Conservation (phyloP, 1,140 invertebrate genomes). For the Charaxes varanes region DNA sequence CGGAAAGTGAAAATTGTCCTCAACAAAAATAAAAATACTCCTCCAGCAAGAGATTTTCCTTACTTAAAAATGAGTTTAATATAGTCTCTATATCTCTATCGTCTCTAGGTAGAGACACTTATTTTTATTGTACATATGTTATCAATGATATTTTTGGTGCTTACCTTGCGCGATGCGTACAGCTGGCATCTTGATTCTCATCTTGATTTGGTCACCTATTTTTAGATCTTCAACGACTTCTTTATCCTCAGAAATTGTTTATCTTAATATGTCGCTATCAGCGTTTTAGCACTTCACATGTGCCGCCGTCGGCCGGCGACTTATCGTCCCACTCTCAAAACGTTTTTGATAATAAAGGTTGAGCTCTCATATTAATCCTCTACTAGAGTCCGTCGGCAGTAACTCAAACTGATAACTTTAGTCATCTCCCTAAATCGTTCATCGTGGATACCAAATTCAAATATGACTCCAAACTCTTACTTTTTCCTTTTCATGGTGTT, state of each 20-base stretch:
- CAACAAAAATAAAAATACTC: too few species aligned
- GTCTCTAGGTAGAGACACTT: too few species aligned
- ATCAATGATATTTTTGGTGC: slow-evolving; percentile 12
- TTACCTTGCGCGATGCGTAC: slow-evolving; percentile 94
- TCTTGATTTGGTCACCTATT: slow-evolving; percentile 80
- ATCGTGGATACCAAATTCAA: slow-evolving; percentile 21
- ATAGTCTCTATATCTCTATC: too few species aligned
- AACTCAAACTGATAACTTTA: slow-evolving; percentile 35
- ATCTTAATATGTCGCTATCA: slow-evolving; percentile 58
- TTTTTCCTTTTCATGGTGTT: slow-evolving; percentile 68
- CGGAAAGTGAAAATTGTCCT: slow-evolving; percentile 17
- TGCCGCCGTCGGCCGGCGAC: slow-evolving; percentile 60
- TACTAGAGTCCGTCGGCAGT: slow-evolving; percentile 56
- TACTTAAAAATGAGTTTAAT: too few species aligned
- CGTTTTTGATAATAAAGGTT: slow-evolving; percentile 53
- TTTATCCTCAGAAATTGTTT: slow-evolving; percentile 54
- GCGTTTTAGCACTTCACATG: slow-evolving; percentile 62
- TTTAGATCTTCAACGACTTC: slow-evolving; percentile 66
- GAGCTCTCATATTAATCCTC: slow-evolving; percentile 45
- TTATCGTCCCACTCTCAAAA: slow-evolving; percentile 59
- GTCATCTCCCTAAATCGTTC: slow-evolving; percentile 50
- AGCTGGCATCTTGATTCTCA: slow-evolving; percentile 97
- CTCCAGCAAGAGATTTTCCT: too few species aligned
- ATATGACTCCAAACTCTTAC: slow-evolving; percentile 32
- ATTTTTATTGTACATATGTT: neutral